Conservation (phyloP, 2,113 vertebrate genomes). For the Podilymbus podiceps region DNA sequence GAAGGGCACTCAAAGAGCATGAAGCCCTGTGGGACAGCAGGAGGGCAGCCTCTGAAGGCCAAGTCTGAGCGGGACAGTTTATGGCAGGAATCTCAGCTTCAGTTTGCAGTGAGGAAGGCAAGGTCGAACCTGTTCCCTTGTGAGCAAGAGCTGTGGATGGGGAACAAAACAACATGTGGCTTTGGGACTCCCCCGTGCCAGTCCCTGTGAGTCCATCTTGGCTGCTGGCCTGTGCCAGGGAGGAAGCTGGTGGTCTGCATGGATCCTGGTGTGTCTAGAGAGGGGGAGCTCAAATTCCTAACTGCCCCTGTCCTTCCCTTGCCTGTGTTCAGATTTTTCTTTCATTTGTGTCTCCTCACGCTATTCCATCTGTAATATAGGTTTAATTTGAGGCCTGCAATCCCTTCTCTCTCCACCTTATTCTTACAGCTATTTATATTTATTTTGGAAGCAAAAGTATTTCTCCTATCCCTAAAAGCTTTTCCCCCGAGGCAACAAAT, state of each 20-base stretch:
- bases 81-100: background rate
- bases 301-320: background rate
- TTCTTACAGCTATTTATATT: background rate
- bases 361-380: background rate
- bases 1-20: background rate
- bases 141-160: background rate
- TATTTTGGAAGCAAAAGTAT: background rate
- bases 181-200: background rate
- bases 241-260: background rate
- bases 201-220: background rate
- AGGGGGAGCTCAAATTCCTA: background rate
- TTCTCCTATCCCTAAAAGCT: background rate
- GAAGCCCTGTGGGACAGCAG: background rate
- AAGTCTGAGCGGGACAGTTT: background rate
- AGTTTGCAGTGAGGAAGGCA: background rate
- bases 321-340: background rate
- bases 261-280: background rate
- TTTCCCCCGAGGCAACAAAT: background rate
- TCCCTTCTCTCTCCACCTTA: background rate
- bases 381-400: background rate
- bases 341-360: background rate
- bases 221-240: background rate
- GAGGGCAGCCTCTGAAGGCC: background rate
- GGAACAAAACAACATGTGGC: background rate
- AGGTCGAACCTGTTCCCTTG: background rate